Percentiles rank a stretch among this genome's conserved stretches.
These are phyloP conservation scores for Drosophila nasuta DNA, from an alignment of 1,140 invertebrate genomes.

Conservation along the genomic window DNA sequence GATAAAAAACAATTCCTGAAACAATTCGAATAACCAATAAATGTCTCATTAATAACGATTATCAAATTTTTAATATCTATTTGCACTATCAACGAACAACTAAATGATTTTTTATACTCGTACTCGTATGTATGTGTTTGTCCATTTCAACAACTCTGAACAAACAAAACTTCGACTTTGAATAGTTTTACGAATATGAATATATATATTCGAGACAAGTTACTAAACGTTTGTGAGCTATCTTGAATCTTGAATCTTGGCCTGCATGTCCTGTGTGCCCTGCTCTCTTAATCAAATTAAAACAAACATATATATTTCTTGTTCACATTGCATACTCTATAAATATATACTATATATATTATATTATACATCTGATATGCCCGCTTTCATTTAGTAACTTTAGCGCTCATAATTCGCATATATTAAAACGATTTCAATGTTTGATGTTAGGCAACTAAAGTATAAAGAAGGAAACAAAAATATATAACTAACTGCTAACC, in stretches of 20 bases:
- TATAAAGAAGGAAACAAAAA: slow-evolving; percentile 31
- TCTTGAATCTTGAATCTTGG: slow-evolving; percentile 28
- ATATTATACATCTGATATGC: slow-evolving; percentile 36
- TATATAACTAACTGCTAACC: slow-evolving; percentile 72
- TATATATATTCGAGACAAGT: slow-evolving; percentile 50
- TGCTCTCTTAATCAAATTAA: slow-evolving; percentile 17
- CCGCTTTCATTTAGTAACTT: slow-evolving; percentile 72
- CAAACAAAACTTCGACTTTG: slow-evolving; percentile 8
- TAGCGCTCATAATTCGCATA: slow-evolving; percentile 67
- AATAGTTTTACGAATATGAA: slow-evolving; percentile 21
- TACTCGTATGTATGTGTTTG: slow-evolving; percentile 22
- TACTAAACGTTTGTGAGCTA: slow-evolving; percentile 66
- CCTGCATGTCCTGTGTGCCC: slow-evolving; percentile 42
- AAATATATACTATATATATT: slow-evolving; percentile 15
- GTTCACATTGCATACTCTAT: slow-evolving; percentile 31
- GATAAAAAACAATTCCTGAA: slow-evolving; percentile 42
- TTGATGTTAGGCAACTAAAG: slow-evolving; percentile 18
- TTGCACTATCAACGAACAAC: slow-evolving; percentile 54
- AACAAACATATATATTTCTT: slow-evolving; percentile 15
- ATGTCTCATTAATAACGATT: slow-evolving; percentile 76
- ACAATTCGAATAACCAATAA: slow-evolving; percentile 71
- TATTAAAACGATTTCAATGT: slow-evolving; percentile 54
- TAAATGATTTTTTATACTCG: slow-evolving; percentile 29
- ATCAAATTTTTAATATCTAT: slow-evolving; percentile 29
- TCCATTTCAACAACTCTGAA: slow-evolving; percentile 23